Base-by-base conservation (phyloP, 2,113 vertebrate species). In the Oriolus oriolus region DNA sequence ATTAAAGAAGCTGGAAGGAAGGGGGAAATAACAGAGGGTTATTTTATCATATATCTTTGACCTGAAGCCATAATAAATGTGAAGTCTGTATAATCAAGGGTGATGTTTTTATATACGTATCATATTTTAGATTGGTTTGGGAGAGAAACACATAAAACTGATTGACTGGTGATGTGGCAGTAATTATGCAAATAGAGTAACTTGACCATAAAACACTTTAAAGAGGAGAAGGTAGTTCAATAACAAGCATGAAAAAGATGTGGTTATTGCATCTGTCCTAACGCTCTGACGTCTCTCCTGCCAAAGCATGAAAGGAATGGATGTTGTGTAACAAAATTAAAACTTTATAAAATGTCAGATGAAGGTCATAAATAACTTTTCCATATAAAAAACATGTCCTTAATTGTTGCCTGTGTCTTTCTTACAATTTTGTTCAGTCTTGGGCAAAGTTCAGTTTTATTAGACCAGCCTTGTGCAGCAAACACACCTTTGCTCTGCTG, bases 401-500 rank as follows among this genome's bases (percentile, higher is more conserved):
- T 91, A 96, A 82, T 75, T 90, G 65, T 82, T 47, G 1, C 33
- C 83, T 47, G 22, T 85, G 83, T 85, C 77, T 87, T 94, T 96
- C 90, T 91, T 96, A 73, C 91, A 60, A 33, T 95, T 96, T 94
- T 81, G 64, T 78, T 95, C 93, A 11, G 88, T 94, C 94, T 87
- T 91, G 97, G 87, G 93, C 95, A 97, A 97, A 97, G 97, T 96
- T 93, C 97, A 94, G 78, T 90, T 97, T 97, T 97, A 97, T 91
- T 94, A 91, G 94, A 83, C 90, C 74, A 95, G 82, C 90, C 88
- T 94, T 92, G 93, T 94, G 97, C 93, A 91, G 96, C 95, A 97
- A 97, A 97, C 96, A 96, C 90, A 97, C 97, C 97, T 97, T 97
- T 97, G 97, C 96, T 97, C 97, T 96, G 47, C 74, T 86, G 69